A percentile compares a stretch with the other conserved stretches of the same genome.
Conservation (phyloP, 2,888 invertebrate genomes). For the Scaptodrosophila latifasciaeformis region DNA sequence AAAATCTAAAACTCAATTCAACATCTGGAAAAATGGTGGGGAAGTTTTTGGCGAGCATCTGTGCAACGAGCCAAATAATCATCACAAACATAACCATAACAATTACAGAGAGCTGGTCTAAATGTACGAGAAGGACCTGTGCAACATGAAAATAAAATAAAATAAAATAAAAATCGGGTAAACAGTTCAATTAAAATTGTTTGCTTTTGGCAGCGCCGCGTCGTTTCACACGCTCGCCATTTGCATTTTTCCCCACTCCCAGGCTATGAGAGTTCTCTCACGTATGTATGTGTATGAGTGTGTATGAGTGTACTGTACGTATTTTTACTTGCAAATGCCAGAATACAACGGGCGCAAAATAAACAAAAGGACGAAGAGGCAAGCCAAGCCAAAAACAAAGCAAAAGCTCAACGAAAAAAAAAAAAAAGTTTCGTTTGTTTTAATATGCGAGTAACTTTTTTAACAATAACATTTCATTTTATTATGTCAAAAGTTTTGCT, state of each 20-base stretch:
- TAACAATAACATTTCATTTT: conserved; percentile 69
- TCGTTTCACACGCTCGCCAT: conserved; percentile 60
- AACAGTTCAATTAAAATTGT: conserved; percentile 70
- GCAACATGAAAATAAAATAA: background rate
- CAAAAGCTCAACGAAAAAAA: conserved; percentile 7
- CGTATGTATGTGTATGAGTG: conserved; percentile 29
- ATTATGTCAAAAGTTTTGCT: conserved; percentile 68
- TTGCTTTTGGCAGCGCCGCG: conserved; percentile 44
- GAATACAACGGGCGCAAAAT: conserved; percentile 17
- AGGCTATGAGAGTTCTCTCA: background rate
- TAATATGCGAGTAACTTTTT: conserved; percentile 67
- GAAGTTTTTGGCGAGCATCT: conserved; percentile 32
- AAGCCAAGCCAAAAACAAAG: no score
- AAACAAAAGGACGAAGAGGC: conserved; percentile 16
- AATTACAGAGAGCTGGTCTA: conserved; percentile 57
- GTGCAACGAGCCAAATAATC: conserved; percentile 71
- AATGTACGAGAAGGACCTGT: conserved; percentile 23
- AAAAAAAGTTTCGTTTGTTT: conserved; percentile 62
- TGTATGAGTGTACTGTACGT: conserved; percentile 23
- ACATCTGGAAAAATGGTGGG: no score
- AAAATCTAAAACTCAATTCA: no score
- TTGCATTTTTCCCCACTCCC: conserved; percentile 59
- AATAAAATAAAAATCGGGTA: conserved; percentile 66
- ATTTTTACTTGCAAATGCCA: conserved; percentile 37
- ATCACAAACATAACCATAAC: conserved; percentile 71